Percentiles rank a stretch among this genome's conserved stretches.
These are phyloP conservation scores for Actinemys pallida DNA, from an alignment of 2,113 vertebrate genomes.

Conservation along the genomic window DNA sequence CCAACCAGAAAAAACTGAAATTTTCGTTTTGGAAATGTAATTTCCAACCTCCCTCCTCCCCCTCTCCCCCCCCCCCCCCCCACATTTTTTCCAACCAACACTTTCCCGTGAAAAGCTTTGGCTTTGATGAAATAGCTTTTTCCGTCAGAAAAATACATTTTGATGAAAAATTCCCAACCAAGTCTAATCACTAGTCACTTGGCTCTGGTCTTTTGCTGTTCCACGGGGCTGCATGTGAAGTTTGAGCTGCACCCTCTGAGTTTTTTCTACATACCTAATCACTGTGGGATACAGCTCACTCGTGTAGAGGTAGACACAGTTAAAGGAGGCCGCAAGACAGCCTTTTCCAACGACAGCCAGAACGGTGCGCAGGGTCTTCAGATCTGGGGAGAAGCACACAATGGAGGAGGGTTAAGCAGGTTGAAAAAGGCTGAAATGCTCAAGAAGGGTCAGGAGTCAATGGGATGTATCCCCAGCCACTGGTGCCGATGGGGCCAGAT, in stretches of 20 bases:
- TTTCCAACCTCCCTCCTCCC: neutral
- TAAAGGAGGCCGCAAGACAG: conserved; percentile 79
- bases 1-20: neutral
- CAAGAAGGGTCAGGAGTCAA: neutral
- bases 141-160: neutral
- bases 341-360: conserved; percentile 86
- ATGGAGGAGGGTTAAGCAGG: rapidly evolving
- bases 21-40: neutral
- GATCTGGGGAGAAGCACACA: conserved; percentile 68
- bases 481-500: neutral
- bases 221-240: neutral
- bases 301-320: conserved; percentile 72
- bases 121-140: neutral
- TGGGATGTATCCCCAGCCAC: neutral
- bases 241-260: rapidly evolving
- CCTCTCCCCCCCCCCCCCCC: no score
- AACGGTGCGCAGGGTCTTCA: conserved; percentile 74
- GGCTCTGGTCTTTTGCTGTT: neutral
- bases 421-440: neutral
- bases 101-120: neutral
- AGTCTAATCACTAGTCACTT: neutral
- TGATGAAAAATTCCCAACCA: neutral
- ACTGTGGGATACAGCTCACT: conserved; percentile 85
- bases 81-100: neutral
- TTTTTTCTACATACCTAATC: conserved; percentile 74